Evolutionary conservation across 2,797 vertebrate genomes (phyloP), one percentile per base, ranked within the genome.

Genomic region (Falco concolor): DNA sequence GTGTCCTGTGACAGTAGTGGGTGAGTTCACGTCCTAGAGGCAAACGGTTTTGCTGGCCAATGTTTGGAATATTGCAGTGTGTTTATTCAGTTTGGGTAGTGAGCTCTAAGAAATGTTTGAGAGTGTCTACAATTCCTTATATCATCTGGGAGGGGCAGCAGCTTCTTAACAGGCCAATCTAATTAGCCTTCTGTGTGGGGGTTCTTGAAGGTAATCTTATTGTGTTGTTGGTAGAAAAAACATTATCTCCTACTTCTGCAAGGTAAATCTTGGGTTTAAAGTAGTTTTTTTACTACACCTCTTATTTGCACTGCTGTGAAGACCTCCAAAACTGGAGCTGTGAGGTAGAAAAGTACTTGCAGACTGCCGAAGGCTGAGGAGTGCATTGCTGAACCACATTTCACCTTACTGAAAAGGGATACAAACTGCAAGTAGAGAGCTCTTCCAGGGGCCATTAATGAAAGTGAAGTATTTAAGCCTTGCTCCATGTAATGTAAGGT

Each of bases 51-150:
- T 47, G 25, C 60, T 77, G 47, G 30, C 24, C 63, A 21, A 0
- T 25, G 18, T 2, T 45, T n/a, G 22, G 25, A n/a, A 12, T 49
- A 8, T 40, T 16, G 4, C n/a, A 9, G n/a, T 30, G 17, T 44
- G 34, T 52, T 63, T 20, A 3, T 64, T 60, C 32, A 9, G 18
- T 77, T 68, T 70, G 73, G 21, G 28, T 42, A 10, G 30, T 34
- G 82, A 79, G 52, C 49, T 67, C 14, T 52, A 12, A 40, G 32
- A 8, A 60, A 12, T 6, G 38, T 16, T 50, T 28, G 47, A 28
- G 40, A 1, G 5, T 16, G 38, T 36, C 42, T 52, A 4, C 50
- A 49, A 0, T 30, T 4, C 1, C 34, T 11, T 4, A 0, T 15
- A 6, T 22, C 3, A 1, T 24, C 34, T 61, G 56, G 44, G 47